phyloP scores from a whole-genome alignment of 2,113 vertebrate species.

The Nesoenas mayeri region DNA sequence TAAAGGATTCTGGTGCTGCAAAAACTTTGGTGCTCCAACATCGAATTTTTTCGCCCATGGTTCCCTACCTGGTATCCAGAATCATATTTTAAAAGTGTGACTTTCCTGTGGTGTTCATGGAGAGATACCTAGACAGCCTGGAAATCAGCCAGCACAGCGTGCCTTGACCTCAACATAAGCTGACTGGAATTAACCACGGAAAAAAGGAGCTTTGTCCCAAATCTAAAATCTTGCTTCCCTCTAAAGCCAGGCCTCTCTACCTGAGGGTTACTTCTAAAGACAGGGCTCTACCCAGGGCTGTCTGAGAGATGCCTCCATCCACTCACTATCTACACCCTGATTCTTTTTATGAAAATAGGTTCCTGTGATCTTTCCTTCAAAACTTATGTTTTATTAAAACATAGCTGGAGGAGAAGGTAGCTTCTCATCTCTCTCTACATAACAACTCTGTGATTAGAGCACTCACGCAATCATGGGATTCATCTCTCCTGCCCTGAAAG shows the following conservation, averaged over 20 bases:
- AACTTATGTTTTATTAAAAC: conserved; percentile 71
- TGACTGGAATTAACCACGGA: neutral
- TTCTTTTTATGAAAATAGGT: conserved; percentile 63
- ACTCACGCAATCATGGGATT: conserved; percentile 41
- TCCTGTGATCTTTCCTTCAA: conserved; percentile 66
- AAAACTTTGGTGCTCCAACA: neutral
- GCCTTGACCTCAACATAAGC: neutral
- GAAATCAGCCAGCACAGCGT: neutral
- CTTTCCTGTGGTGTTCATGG: fast-evolving
- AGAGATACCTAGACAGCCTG: neutral
- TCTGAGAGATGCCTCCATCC: conserved; percentile 54
- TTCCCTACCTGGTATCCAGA: neutral
- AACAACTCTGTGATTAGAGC: conserved; percentile 52
- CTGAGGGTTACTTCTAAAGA: conserved; percentile 25
- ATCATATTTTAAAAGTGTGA: neutral
- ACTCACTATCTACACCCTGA: conserved; percentile 48
- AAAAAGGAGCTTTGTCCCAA: neutral
- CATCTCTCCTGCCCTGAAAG: conserved; percentile 49
- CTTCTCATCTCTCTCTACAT: conserved; percentile 45
- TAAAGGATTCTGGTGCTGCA: neutral
- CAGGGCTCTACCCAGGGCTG: conserved; percentile 25
- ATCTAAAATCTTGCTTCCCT: neutral
- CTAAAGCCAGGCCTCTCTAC: neutral
- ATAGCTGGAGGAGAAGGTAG: conserved; percentile 57
- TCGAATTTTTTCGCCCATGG: neutral